Percentiles rank a stretch among this genome's conserved stretches.
phyloP scores from a whole-genome alignment of 2,888 invertebrate genomes.

The Phaedon cochleariae region DNA sequence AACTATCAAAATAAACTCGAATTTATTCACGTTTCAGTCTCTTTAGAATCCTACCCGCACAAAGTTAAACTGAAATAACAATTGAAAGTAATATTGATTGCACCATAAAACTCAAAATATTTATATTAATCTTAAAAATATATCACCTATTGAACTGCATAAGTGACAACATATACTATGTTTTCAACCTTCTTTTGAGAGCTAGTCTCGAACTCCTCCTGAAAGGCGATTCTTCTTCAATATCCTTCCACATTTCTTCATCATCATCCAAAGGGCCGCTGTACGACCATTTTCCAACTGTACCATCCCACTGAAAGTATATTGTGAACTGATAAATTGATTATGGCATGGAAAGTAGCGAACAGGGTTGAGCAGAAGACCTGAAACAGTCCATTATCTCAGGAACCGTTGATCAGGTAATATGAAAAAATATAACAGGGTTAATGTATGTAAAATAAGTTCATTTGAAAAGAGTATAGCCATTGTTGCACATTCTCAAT shows the following conservation, averaged over 20 bases:
- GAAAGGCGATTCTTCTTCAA: no score
- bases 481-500: no score
- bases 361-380: no score
- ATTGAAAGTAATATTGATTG: not conserved
- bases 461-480: no score
- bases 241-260: constrained; percentile 21
- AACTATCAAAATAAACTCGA: not conserved
- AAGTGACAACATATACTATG: not conserved
- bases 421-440: no score
- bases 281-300: constrained; percentile 55
- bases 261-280: constrained; percentile 38
- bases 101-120: no score
- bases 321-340: constrained; percentile 52
- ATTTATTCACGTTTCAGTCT: not conserved
- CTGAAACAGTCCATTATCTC: no score
- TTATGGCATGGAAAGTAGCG: constrained; percentile 25
- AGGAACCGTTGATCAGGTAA: no score
- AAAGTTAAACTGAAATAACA: not conserved
- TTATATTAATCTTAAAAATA: no score
- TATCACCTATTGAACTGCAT: no score
- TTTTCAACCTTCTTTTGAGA: not conserved
- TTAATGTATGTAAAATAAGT: no score
- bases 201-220: not conserved
- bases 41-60: not conserved
- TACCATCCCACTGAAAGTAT: constrained; percentile 56